phyloP scores from a whole-genome alignment of 2,797 vertebrate species.

The Microcaecilia unicolor region DNA sequence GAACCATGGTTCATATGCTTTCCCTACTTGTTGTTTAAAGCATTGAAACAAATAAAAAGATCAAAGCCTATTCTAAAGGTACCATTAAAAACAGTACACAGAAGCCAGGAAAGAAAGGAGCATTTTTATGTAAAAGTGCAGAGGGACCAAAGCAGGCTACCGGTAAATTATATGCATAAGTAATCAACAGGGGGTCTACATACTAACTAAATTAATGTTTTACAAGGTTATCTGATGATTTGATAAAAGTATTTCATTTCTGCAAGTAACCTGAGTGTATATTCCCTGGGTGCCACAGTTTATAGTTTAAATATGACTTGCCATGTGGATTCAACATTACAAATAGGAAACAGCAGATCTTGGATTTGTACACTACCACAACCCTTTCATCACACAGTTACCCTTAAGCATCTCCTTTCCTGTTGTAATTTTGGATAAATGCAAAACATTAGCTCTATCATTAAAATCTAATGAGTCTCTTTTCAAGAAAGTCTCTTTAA shows the following conservation, averaged over 20 bases:
- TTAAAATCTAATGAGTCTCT: conserved; percentile 79
- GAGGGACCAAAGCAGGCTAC: no score
- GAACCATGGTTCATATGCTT: no score
- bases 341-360: conserved; percentile 89
- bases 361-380: conserved; percentile 75
- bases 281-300: conserved; percentile 74
- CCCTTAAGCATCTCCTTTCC: conserved; percentile 82
- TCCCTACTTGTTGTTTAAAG: no score
- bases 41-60: no score
- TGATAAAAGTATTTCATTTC: no score
- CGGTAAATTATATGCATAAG: no score
- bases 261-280: conserved; percentile 66
- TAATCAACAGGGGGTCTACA: no score
- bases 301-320: conserved; percentile 83
- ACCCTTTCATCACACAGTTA: conserved; percentile 88
- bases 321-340: conserved; percentile 77
- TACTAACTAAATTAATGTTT: no score
- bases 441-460: conserved; percentile 88
- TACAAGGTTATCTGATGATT: conserved; percentile 73
- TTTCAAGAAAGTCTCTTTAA: conserved; percentile 73
- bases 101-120: no score
- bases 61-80: no score
- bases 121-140: no score
- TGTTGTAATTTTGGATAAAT: conserved; percentile 88
- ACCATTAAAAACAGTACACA: no score